Conservation (phyloP, 2,888 invertebrate genomes). For the Pasiphila rectangulata region DNA sequence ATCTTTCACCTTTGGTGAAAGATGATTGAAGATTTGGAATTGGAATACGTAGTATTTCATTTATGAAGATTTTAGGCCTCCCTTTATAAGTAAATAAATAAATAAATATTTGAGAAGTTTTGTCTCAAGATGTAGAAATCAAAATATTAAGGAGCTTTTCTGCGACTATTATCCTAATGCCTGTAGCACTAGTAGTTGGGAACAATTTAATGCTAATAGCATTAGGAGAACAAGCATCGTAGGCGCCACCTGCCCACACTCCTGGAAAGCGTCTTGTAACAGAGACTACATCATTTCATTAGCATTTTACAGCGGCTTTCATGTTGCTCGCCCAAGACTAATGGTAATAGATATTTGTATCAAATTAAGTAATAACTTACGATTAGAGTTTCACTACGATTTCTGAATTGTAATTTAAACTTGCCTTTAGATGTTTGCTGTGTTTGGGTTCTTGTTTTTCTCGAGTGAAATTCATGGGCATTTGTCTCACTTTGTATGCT, state of each 20-base stretch:
- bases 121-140: neutral
- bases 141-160: conserved; percentile 1
- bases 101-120: neutral
- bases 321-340: conserved; percentile 42
- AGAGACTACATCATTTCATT: conserved; percentile 48
- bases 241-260: conserved; percentile 60
- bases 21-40: too few species aligned
- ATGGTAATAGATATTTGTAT: conserved; percentile 36
- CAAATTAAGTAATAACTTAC: conserved; percentile 32
- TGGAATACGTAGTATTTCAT: too few species aligned
- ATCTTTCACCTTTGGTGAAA: too few species aligned
- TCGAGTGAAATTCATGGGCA: neutral
- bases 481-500: neutral
- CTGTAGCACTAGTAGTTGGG: conserved; percentile 7
- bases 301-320: conserved; percentile 49
- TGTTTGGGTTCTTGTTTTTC: conserved; percentile 7
- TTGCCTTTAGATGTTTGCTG: too few species aligned
- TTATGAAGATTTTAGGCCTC: too few species aligned
- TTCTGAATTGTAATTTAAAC: conserved; percentile 15
- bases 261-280: conserved; percentile 41
- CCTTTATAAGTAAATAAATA: neutral
- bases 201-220: conserved; percentile 26
- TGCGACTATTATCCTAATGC: conserved; percentile 8
- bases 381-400: conserved; percentile 26
- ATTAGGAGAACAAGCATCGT: conserved; percentile 35